phyloP scores from a whole-genome alignment of 2,113 vertebrate genomes.

The Hippocampus abdominalis region DNA sequence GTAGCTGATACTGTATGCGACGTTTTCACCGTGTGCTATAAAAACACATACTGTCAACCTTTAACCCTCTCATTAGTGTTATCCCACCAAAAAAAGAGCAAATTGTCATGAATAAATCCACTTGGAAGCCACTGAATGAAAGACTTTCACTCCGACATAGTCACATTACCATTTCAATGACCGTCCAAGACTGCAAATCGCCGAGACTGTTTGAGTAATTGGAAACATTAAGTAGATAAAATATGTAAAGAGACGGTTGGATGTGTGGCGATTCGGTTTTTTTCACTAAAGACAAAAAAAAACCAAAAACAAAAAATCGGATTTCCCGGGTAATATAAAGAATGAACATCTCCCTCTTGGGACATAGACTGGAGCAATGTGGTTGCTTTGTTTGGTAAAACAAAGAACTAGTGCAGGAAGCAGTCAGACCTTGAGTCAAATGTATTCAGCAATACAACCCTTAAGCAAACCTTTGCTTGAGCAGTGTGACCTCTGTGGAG shows the following conservation, averaged over 20 bases:
- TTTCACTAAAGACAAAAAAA: slow-evolving; percentile 13
- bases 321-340: slow-evolving; percentile 40
- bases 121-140: slow-evolving; percentile 66
- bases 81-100: slow-evolving; percentile 65
- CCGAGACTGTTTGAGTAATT: slow-evolving; percentile 70
- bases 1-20: slow-evolving; percentile 31
- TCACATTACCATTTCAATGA: slow-evolving; percentile 74
- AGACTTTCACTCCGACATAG: slow-evolving; percentile 64
- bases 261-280: slow-evolving; percentile 41
- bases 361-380: slow-evolving; percentile 28
- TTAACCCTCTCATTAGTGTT: slow-evolving; percentile 75
- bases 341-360: slow-evolving; percentile 18
- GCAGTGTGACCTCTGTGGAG: slow-evolving; percentile 35
- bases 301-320: slow-evolving; percentile 8
- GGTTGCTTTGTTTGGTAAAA: slow-evolving; percentile 50
- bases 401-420: slow-evolving; percentile 45
- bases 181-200: slow-evolving; percentile 45
- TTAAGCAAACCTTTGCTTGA: slow-evolving; percentile 52
- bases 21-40: slow-evolving; percentile 44
- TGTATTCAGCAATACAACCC: slow-evolving; percentile 38
- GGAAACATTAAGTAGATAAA: slow-evolving; percentile 69
- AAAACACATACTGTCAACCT: slow-evolving; percentile 38
- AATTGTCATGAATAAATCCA: slow-evolving; percentile 77
- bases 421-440: slow-evolving; percentile 56
- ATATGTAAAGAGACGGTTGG: slow-evolving; percentile 40